Evolutionary conservation across 2,888 invertebrate genomes (phyloP).

Genomic region (Hydriomena furcata): DNA sequence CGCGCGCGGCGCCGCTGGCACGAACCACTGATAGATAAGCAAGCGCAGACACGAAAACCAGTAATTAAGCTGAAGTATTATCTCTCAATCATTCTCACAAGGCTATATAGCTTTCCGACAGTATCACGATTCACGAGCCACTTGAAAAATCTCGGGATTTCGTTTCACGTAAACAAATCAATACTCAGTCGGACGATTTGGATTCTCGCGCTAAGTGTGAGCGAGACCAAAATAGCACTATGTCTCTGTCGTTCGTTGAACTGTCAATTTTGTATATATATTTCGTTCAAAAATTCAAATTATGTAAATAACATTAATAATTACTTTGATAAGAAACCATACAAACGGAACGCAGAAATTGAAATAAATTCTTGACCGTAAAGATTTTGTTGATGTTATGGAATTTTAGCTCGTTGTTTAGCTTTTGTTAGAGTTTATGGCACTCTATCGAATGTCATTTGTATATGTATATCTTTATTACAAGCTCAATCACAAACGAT

Average conservation of each 20-base stretch:
- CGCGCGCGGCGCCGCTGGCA: slow-evolving; percentile 62
- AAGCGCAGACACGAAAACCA: slow-evolving; percentile 72
- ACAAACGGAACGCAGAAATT: no score
- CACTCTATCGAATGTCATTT: background rate
- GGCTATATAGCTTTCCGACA: slow-evolving; percentile 61
- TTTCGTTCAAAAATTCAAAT: background rate
- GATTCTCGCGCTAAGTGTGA: slow-evolving; percentile 49
- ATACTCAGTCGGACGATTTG: slow-evolving; percentile 63
- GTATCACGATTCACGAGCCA: slow-evolving; percentile 43
- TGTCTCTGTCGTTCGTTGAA: background rate
- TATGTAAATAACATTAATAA: no score
- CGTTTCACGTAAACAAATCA: slow-evolving; percentile 79
- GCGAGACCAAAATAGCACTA: slow-evolving; percentile 25
- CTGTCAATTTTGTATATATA: background rate
- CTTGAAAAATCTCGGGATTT: slow-evolving; percentile 54
- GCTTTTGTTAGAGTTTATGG: no score
- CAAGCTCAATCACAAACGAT: no score
- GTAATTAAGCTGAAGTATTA: slow-evolving; percentile 74
- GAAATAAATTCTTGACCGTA: no score
- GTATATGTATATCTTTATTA: no score
- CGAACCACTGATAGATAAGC: slow-evolving; percentile 72
- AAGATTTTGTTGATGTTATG: no score
- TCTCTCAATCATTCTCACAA: slow-evolving; percentile 74
- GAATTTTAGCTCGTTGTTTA: no score
- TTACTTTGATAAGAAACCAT: no score